phyloP scores from a whole-genome alignment of 2,113 vertebrate species.

The Hypocryptadius cinnamomeus region DNA sequence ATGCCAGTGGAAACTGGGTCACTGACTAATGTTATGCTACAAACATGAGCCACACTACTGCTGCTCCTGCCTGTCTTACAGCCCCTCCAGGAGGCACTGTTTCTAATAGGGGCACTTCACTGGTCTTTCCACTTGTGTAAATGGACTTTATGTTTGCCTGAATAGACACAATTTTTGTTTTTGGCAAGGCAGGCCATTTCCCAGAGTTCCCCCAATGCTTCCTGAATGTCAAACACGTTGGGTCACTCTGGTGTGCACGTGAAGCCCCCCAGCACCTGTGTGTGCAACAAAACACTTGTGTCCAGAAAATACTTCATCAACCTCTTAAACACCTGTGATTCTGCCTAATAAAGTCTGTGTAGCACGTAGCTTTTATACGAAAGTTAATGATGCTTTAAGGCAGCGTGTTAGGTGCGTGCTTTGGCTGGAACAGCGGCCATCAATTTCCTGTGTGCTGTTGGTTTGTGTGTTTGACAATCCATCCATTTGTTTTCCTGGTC shows the following conservation, averaged over 20 bases:
- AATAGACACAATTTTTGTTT: not conserved
- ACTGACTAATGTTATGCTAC: fast-evolving
- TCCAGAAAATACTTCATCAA: not conserved
- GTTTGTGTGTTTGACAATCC: slow-evolving; percentile 18
- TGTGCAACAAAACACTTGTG: not conserved
- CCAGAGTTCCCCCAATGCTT: not conserved
- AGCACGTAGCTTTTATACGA: slow-evolving; percentile 4
- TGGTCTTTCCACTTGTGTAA: not conserved
- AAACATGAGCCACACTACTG: fast-evolving
- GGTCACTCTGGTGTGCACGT: not conserved
- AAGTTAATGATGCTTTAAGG: slow-evolving; percentile 52
- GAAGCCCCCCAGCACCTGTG: not conserved
- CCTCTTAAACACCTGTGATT: slow-evolving; percentile 23
- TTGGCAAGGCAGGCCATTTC: not conserved
- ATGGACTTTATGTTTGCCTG: not conserved
- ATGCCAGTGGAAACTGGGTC: not conserved
- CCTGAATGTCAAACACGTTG: not conserved
- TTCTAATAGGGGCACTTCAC: not conserved
- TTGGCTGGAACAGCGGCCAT: slow-evolving; percentile 21
- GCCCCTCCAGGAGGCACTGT: not conserved
- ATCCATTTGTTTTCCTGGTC: slow-evolving; percentile 5
- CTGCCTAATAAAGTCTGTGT: slow-evolving; percentile 10
- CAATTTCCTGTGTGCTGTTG: slow-evolving; percentile 1
- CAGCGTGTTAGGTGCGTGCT: not conserved
- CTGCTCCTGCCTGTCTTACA: not conserved